Conservation (phyloP, 2,113 vertebrate genomes). For the Labeo rohita region DNA sequence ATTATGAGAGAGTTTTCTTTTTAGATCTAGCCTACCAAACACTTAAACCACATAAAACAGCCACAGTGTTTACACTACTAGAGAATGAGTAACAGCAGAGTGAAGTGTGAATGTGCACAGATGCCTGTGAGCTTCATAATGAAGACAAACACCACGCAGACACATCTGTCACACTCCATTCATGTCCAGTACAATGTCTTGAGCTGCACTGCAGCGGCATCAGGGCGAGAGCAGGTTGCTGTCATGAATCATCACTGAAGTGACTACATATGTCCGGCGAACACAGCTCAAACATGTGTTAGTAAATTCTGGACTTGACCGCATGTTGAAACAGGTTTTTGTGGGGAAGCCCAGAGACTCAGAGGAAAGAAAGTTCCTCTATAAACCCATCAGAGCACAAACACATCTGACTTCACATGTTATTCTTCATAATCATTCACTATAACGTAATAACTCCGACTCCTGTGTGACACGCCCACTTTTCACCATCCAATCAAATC, state of each 20-base stretch:
- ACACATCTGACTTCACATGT: background rate
- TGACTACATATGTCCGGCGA: background rate
- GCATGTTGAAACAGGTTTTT: background rate
- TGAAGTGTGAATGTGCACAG: background rate
- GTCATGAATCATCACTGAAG: background rate
- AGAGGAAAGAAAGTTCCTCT: background rate
- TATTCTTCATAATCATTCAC: background rate
- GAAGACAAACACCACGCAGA: slow-evolving; percentile 21
- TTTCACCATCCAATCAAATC: background rate
- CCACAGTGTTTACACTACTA: background rate
- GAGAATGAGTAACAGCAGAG: background rate
- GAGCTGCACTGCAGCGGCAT: background rate
- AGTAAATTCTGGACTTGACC: background rate
- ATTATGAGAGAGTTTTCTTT: background rate
- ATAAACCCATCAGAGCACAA: background rate
- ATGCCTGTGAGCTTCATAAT: background rate
- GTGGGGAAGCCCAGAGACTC: background rate
- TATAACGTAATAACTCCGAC: background rate
- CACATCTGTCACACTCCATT: background rate
- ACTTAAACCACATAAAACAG: background rate
- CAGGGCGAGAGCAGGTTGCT: background rate
- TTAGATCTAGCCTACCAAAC: background rate
- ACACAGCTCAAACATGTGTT: background rate
- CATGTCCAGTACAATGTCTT: background rate
- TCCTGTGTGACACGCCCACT: background rate